Base-by-base conservation (phyloP, 37 sponge, comb jelly and placozoan genomes). In the Axinella damicornis region DNA sequence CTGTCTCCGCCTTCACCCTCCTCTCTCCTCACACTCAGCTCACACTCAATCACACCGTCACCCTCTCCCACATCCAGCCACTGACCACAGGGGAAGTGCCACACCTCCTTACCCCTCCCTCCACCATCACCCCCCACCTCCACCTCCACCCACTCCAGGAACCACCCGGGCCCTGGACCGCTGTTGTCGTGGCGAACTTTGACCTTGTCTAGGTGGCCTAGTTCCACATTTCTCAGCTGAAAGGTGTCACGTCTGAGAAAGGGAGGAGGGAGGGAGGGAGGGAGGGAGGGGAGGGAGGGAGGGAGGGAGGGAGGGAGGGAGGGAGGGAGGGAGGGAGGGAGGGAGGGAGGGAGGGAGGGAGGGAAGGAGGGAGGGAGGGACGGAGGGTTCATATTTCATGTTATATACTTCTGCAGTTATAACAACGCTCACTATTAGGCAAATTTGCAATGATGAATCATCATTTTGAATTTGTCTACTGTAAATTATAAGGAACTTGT, bases 1-100 rank as follows among this genome's bases (percentile, higher is more conserved):
- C 46, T 46, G 46, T 35, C 27, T 53, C 27, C n/a, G 11, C 53
- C 28, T 33, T 15, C 74, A 15, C 40, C 56, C 31, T 31, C 20
- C 24, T 64, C 66, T 14, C 25, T 57, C 39, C 37, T 36, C 20
- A 71, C 54, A 12, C 61, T 25, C 37, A 92, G 71, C 22, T 77
- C 79, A 40, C 92, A 65, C 65, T 70, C 77, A 22, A 87, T 28
- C 69, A 76, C 28, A 16, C 87, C 83, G 41, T 92, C 95, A 53
- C 95, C 95, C 46, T 77, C 82, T 65, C 88, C 92, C 57, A 72
- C 37, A 14, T 92, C 92, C 79, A 95, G 80, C 95, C 95, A 95
- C 64, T 66, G 67, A 52, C 79, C 74, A 64, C 92, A 95, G 65
- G 82, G 86, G 82, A 90, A 94, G 69, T 71, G 71, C 31, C 78